Conservation (phyloP, 2,888 invertebrate species). For the Dastarcus helophoroides region DNA sequence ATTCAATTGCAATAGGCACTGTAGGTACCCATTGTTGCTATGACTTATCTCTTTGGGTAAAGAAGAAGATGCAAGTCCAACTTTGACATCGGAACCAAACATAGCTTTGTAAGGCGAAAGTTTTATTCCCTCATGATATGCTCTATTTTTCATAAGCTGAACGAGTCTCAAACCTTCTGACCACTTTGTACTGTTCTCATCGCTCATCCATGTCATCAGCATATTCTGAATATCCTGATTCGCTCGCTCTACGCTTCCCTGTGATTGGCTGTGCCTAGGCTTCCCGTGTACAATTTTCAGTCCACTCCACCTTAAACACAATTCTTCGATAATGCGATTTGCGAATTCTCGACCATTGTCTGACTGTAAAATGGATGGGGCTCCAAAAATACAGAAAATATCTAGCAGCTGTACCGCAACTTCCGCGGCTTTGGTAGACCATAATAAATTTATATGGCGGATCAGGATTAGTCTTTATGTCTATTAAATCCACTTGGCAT, state of each 20-base stretch:
- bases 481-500: constrained; percentile 11
- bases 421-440: constrained; percentile 11
- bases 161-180: constrained; percentile 14
- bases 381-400: constrained; percentile 3
- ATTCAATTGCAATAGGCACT: too few relatives aligned
- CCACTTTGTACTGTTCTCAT: constrained; percentile 11
- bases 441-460: constrained; percentile 11
- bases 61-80: constrained; percentile 7
- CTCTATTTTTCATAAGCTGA: constrained; percentile 14
- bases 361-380: too few relatives aligned
- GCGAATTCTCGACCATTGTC: too few relatives aligned
- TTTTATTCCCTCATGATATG: constrained; percentile 13
- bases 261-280: constrained; percentile 9
- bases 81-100: constrained; percentile 12
- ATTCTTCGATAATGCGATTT: constrained; percentile 8
- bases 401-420: too few relatives aligned
- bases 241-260: constrained; percentile 11
- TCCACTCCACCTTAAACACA: constrained; percentile 5
- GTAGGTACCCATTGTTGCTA: too few relatives aligned
- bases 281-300: constrained; percentile 8
- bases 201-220: constrained; percentile 11
- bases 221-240: constrained; percentile 13
- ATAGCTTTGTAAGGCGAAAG: constrained; percentile 13
- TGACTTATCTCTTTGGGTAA: constrained; percentile 1
- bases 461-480: constrained; percentile 11